Percentiles rank a stretch among this genome's conserved stretches.
Conservation (phyloP, 1,140 invertebrate genomes). For the Apis laboriosa region DNA sequence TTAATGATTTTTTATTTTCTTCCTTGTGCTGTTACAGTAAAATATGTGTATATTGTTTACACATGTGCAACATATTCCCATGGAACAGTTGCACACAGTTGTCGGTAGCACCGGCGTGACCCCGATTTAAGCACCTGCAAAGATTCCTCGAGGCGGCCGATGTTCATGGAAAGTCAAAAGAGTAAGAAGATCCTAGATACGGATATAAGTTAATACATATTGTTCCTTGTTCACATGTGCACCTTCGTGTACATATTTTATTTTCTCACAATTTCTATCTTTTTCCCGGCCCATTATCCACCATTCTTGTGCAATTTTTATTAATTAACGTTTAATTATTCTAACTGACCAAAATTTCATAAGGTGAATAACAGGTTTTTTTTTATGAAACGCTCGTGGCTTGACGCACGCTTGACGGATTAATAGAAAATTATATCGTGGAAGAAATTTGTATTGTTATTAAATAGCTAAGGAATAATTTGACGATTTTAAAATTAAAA, state of each 20-base stretch:
- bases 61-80: slow-evolving; percentile 34
- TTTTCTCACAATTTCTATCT: slow-evolving; percentile 56
- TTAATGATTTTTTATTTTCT: background rate
- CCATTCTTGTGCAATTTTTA: slow-evolving; percentile 55
- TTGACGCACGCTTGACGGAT: background rate
- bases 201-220: slow-evolving; percentile 43
- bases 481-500: too few species aligned
- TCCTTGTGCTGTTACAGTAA: background rate
- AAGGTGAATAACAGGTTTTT: background rate
- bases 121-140: slow-evolving; percentile 57
- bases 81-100: slow-evolving; percentile 36
- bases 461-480: too few species aligned
- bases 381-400: slow-evolving; percentile 11
- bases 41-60: slow-evolving; percentile 20
- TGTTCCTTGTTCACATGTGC: slow-evolving; percentile 51
- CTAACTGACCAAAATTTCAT: slow-evolving; percentile 25
- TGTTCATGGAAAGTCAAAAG: slow-evolving; percentile 60
- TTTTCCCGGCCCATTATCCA: slow-evolving; percentile 39
- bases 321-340: slow-evolving; percentile 46
- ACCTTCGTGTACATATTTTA: slow-evolving; percentile 12
- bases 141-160: slow-evolving; percentile 49
- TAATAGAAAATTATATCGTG: background rate
- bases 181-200: slow-evolving; percentile 52
- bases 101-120: slow-evolving; percentile 34
- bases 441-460: background rate